Evolutionary conservation across 2,888 invertebrate species (phyloP).

Genomic region (Philaethria dido): DNA sequence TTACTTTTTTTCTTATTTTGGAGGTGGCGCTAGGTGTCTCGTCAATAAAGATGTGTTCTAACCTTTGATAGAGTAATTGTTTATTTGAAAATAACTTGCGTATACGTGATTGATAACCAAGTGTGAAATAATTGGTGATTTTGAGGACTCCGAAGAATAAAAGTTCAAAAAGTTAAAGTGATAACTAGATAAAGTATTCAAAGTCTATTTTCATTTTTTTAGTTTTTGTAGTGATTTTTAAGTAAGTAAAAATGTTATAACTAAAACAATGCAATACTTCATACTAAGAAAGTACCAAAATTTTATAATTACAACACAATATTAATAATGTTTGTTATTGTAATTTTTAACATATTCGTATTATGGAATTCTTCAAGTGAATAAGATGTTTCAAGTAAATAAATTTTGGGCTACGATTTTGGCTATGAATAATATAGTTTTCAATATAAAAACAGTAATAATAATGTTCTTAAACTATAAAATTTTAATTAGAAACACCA

Average conservation of each 20-base stretch:
- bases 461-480: neutral
- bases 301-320: too few species aligned
- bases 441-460: neutral
- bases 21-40: constrained; percentile 44
- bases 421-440: neutral
- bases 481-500: constrained; percentile 43
- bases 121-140: neutral
- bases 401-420: neutral
- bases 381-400: neutral
- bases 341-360: too few species aligned
- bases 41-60: constrained; percentile 46
- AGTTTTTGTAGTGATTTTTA: too few species aligned
- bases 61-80: constrained; percentile 16
- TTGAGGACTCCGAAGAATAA: neutral
- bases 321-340: too few species aligned
- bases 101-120: neutral
- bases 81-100: neutral
- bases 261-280: too few species aligned
- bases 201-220: too few species aligned
- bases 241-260: too few species aligned
- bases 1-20: constrained; percentile 54
- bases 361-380: neutral
- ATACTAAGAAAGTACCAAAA: too few species aligned
- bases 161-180: neutral
- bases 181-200: too few species aligned